phyloP scores from a whole-genome alignment of 2,888 invertebrate genomes.

The Agrochola litura region DNA sequence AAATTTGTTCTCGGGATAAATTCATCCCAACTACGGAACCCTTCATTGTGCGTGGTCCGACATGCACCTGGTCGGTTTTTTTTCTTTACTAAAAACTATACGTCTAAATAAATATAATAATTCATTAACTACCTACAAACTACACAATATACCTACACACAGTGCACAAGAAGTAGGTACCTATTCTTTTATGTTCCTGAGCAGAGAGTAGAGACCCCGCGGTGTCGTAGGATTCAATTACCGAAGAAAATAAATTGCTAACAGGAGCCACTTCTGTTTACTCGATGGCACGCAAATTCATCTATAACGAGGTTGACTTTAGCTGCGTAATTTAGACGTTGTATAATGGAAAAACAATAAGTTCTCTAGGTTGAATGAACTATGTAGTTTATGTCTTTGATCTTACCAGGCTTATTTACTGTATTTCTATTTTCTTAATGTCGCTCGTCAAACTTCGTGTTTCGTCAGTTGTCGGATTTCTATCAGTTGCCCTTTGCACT shows the following conservation, averaged over 20 bases:
- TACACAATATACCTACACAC: constrained; percentile 9
- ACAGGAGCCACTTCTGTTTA: constrained; percentile 77
- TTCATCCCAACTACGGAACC: too few species aligned
- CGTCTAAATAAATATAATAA: not conserved
- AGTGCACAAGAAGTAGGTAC: not conserved
- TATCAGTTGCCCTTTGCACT: too few species aligned
- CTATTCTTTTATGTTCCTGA: constrained; percentile 35
- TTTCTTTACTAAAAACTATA: not conserved
- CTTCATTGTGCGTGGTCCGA: too few species aligned
- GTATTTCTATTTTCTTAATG: too few species aligned
- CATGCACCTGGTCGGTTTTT: too few species aligned
- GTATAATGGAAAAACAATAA: constrained; percentile 63
- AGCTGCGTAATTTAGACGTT: constrained; percentile 66
- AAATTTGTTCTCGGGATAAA: too few species aligned
- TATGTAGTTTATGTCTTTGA: not conserved
- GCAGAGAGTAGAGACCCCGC: constrained; percentile 55
- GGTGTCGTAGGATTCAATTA: constrained; percentile 79
- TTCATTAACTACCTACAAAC: not conserved
- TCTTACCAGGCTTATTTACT: not conserved
- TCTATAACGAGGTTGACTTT: constrained; percentile 77
- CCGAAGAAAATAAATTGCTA: constrained; percentile 81
- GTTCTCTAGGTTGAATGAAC: constrained; percentile 9
- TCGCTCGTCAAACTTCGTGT: too few species aligned
- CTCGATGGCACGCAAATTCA: constrained; percentile 77
- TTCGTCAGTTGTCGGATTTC: too few species aligned